These are phyloP conservation scores for Chrysodeixis includens DNA, from an alignment of 2,888 invertebrate species.

Conservation along the genomic window DNA sequence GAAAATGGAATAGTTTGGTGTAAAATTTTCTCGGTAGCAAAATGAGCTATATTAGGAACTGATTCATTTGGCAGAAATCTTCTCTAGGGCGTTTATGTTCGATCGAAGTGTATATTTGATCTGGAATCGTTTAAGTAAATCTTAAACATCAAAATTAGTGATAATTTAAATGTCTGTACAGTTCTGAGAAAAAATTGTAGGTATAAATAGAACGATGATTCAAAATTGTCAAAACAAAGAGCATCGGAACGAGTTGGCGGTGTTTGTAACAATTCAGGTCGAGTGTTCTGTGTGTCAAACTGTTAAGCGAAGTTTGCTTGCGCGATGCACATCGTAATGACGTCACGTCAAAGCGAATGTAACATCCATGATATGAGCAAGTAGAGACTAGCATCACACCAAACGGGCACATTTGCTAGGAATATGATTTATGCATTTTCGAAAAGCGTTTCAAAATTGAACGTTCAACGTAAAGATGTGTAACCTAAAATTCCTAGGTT, in stretches of 20 bases:
- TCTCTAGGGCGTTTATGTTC: background rate
- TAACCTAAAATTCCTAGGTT: too few species aligned
- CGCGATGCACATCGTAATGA: background rate
- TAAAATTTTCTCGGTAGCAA: background rate
- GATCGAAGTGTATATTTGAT: background rate
- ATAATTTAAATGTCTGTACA: background rate
- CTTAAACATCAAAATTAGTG: background rate
- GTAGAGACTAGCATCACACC: background rate
- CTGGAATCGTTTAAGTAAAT: background rate
- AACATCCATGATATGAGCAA: background rate
- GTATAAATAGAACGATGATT: background rate
- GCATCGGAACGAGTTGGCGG: background rate
- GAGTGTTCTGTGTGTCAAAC: background rate
- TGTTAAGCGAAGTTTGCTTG: background rate
- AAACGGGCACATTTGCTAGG: background rate
- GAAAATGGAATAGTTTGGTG: background rate
- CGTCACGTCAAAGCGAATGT: conserved; percentile 2
- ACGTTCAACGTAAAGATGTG: too few species aligned
- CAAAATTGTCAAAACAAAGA: background rate
- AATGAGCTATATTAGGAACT: background rate
- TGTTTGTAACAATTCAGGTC: background rate
- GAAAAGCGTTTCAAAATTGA: too few species aligned
- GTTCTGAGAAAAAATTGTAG: background rate
- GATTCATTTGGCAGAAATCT: background rate
- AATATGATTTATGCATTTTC: background rate